Evolutionary conservation across 2,888 invertebrate genomes (phyloP).

Genomic region (Clivina fossor): DNA sequence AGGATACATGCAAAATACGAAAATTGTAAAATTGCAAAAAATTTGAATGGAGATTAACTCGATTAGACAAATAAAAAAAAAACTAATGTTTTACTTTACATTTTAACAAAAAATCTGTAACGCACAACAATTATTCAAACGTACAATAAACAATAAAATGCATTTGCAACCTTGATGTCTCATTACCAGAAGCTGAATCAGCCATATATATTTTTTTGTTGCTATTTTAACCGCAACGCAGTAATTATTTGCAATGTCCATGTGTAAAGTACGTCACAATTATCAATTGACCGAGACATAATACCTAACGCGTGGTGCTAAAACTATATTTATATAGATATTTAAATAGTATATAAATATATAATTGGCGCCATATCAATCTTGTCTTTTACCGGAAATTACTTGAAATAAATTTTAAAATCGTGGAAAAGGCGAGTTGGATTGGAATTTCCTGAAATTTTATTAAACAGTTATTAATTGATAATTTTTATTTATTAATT

Average conservation of each 20-base stretch:
- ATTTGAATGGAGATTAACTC: no score
- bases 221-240: constrained; percentile 24
- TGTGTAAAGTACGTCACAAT: no score
- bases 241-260: constrained; percentile 7
- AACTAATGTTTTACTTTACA: no score
- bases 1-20: no score
- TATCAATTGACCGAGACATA: no score
- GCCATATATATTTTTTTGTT: no score
- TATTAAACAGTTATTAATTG: constrained; percentile 6
- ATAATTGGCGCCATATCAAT: constrained; percentile 6
- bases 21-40: no score
- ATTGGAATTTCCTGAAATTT: constrained; percentile 24
- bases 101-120: no score
- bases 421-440: constrained; percentile 2
- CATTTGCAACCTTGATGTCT: constrained; percentile 15
- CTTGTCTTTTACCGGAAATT: constrained; percentile 20
- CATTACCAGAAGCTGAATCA: constrained; percentile 26
- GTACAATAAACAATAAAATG: constrained; percentile 15
- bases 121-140: constrained; percentile 18
- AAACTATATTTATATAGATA: no score
- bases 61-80: no score
- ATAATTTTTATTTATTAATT: constrained; percentile 17
- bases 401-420: not conserved
- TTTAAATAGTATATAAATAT: no score
- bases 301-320: no score